Conservation (phyloP, 1,140 invertebrate genomes). For the Steinernema khuongi region DNA sequence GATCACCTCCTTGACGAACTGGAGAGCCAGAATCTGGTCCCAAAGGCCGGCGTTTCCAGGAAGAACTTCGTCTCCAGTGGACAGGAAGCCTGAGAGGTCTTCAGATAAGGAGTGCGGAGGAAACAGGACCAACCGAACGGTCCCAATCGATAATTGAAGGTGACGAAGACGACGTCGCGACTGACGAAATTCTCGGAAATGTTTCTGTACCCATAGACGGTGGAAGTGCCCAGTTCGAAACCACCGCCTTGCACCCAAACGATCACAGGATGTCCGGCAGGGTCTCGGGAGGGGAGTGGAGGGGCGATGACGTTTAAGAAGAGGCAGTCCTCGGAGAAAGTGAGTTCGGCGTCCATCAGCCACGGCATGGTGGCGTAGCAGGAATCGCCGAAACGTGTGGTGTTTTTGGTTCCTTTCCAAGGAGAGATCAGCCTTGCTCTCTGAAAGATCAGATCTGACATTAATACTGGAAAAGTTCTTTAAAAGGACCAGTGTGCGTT, state of each 20-base stretch:
- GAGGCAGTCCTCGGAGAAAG: conserved; percentile 81
- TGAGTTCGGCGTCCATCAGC: conserved; percentile 88
- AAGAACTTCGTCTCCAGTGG: conserved; percentile 78
- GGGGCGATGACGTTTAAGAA: conserved; percentile 85
- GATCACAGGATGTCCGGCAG: conserved; percentile 66
- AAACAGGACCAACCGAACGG: conserved; percentile 60
- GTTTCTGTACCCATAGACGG: conserved; percentile 47
- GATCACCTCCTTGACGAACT: conserved; percentile 73
- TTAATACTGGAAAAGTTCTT: no score
- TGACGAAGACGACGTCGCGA: conserved; percentile 73
- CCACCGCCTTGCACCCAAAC: conserved; percentile 81
- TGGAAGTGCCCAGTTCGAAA: conserved; percentile 13
- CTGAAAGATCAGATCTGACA: neutral
- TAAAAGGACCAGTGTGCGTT: no score
- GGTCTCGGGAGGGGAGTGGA: conserved; percentile 25
- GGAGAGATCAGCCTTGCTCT: neutral
- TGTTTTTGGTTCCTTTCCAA: neutral
- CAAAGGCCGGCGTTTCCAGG: conserved; percentile 86
- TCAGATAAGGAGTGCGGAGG: neutral
- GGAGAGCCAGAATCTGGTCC: conserved; percentile 83
- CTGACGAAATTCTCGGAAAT: neutral
- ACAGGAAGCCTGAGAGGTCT: conserved; percentile 74
- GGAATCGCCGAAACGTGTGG: neutral
- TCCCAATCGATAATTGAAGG: conserved; percentile 85
- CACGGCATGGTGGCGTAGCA: conserved; percentile 53